Evolutionary conservation across 2,888 invertebrate species (phyloP), one percentile per base, ranked within the genome.

Genomic region (Neocrepidodera transversa): DNA sequence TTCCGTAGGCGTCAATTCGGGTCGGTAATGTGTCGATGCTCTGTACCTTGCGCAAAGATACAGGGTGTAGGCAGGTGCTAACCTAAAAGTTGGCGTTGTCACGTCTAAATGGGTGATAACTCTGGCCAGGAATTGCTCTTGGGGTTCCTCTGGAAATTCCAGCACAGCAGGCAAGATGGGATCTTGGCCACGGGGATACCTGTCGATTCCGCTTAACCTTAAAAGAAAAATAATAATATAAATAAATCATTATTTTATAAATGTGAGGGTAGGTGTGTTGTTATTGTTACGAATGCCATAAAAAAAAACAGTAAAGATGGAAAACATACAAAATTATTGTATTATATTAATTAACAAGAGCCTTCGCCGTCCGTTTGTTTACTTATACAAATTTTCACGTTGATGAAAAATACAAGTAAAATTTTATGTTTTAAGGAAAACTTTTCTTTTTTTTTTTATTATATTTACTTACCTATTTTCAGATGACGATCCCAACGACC

Each of bases 11-110:
- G 92, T 91, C 53, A 96, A 82, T 77, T 96, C 95, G 16, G 95
- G 95, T 72, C 95, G 87, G 82, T 95, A 96, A 78, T 95, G 95
- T 0, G 95, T 95, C 18, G 95, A 95, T 38, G 97, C 94, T 53
- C 96, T 87, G 76, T 96, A 97, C 76, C 91, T 86, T 62, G 95
- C 93, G 68, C 95, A 94, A 76, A 99, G 85, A 80, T 99, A 99
- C 17, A 99, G 85, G 1, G 96, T 92, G 81, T 98, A 99, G 18
- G 97, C 97, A 0, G 98, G 98, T 1, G 98, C 94, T 63, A 99
- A 85, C 77, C 96, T 95, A 82, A 98, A 98, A 68, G 93, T 92
- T 8, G 92, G 92, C 59, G 89, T 88, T 76, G 90, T 90, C 10
- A 94, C 93, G 78, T 95, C 95, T 67, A 95, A 85, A 68, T 95